phyloP scores from a whole-genome alignment of 2,113 vertebrate genomes.

The Hippolais icterina region DNA sequence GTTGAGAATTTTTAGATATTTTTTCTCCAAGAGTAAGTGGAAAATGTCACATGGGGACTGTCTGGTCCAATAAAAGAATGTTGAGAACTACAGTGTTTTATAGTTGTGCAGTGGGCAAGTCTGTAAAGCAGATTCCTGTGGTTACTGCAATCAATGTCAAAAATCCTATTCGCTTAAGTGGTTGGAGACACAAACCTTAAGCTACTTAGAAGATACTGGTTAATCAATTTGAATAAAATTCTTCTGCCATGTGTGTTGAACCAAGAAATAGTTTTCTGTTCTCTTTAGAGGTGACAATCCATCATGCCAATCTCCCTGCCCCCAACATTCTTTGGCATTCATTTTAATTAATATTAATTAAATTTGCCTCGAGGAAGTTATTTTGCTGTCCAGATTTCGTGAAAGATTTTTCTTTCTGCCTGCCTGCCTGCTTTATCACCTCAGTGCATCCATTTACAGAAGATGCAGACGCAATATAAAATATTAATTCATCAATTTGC shows the following conservation, averaged over 20 bases:
- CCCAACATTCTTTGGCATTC: neutral
- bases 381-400: neutral
- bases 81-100: neutral
- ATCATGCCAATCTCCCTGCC: neutral
- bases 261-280: neutral
- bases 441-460: neutral
- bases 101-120: neutral
- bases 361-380: neutral
- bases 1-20: neutral
- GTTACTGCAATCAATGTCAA: neutral
- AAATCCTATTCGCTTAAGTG: neutral
- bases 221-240: constrained; percentile 15
- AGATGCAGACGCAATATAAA: neutral
- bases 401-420: neutral
- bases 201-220: neutral
- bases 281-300: neutral
- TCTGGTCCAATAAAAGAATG: neutral
- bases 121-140: neutral
- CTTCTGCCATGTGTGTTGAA: neutral
- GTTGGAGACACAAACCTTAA: neutral
- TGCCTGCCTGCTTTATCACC: neutral
- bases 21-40: neutral
- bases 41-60: neutral
- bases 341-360: constrained; percentile 26
- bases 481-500: neutral